Percentiles rank a stretch among this genome's conserved stretches.
These are phyloP conservation scores for Habropoda laboriosa DNA, from an alignment of 1,140 invertebrate species.

Conservation along the genomic window DNA sequence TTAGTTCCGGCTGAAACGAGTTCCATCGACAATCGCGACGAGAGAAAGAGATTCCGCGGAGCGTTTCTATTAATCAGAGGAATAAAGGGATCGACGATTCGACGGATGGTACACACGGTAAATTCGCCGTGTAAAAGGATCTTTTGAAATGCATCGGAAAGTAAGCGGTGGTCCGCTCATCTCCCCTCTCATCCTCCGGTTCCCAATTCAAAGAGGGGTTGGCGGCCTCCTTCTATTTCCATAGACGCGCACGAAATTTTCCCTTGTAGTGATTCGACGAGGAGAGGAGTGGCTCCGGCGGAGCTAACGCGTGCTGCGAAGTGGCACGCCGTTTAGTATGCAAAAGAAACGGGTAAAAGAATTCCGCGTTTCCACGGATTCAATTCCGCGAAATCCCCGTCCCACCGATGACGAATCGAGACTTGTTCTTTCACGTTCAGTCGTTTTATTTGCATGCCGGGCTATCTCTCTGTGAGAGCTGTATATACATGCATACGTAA, in stretches of 20 bases:
- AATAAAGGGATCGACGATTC: slow-evolving; percentile 1
- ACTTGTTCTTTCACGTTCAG: background rate
- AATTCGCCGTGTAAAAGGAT: slow-evolving; percentile 1
- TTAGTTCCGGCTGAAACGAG: background rate
- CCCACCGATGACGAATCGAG: slow-evolving; percentile 3
- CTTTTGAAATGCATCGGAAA: slow-evolving; percentile 11
- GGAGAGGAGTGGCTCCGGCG: background rate
- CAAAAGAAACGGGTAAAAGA: background rate
- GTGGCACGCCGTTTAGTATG: background rate
- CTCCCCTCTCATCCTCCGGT: background rate
- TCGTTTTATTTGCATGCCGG: background rate
- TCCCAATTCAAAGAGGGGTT: background rate
- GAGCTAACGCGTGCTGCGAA: background rate
- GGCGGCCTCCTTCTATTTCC: background rate
- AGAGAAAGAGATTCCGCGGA: background rate
- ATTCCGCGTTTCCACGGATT: slow-evolving; percentile 1
- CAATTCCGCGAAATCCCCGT: background rate
- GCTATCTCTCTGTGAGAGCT: background rate
- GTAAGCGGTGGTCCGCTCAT: background rate
- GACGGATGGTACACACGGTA: background rate
- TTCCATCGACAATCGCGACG: background rate
- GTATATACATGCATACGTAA: no score
- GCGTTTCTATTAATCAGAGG: background rate
- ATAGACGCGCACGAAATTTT: slow-evolving; percentile 8
- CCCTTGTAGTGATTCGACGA: slow-evolving; percentile 2